Conservation (phyloP, 2,888 invertebrate genomes). For the Tenthredo notha region DNA sequence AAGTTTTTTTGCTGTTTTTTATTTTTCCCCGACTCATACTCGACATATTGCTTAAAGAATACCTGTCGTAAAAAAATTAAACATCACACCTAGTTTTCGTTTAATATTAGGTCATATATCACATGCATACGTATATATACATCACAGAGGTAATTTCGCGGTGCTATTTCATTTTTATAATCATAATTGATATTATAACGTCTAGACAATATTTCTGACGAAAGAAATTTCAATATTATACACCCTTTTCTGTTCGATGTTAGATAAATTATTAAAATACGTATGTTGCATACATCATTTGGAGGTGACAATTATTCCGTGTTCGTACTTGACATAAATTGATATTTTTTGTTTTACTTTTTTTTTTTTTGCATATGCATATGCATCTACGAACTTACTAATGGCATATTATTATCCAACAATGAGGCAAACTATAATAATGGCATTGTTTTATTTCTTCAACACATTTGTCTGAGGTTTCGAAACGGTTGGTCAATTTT, state of each 20-base stretch:
- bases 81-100: not conserved
- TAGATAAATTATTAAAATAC: not conserved
- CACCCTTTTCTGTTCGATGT: not conserved
- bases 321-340: constrained; percentile 7
- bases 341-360: not conserved
- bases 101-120: not conserved
- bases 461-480: constrained; percentile 14
- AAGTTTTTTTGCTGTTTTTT: not conserved
- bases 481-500: not conserved
- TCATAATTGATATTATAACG: not conserved
- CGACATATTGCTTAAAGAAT: not conserved
- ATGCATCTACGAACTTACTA: not conserved
- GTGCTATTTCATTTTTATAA: not conserved
- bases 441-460: constrained; percentile 5
- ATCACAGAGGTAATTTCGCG: not conserved
- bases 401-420: not conserved
- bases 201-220: not conserved
- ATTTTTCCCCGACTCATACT: not conserved
- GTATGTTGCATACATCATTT: not conserved
- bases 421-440: not conserved
- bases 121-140: not conserved
- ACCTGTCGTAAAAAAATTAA: not conserved
- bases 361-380: not conserved
- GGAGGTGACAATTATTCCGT: not conserved
- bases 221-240: not conserved